phyloP scores from a whole-genome alignment of 2,113 vertebrate species.

The Calidris pygmaea region DNA sequence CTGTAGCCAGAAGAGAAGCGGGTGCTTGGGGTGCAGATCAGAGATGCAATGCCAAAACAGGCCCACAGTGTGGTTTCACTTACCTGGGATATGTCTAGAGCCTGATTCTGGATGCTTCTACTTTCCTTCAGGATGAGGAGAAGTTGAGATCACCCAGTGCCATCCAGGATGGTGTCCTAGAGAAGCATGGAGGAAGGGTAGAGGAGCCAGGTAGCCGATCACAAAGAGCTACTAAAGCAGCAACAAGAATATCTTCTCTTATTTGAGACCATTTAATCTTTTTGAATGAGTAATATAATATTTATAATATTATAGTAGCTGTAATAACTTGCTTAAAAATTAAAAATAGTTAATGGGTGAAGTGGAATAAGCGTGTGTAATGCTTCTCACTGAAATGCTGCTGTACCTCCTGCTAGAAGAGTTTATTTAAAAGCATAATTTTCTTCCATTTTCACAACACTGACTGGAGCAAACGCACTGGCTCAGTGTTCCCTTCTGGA shows the following conservation, averaged over 20 bases:
- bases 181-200: background rate
- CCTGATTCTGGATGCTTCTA: background rate
- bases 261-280: conserved; percentile 61
- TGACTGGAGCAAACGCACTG: background rate
- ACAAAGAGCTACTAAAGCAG: conserved; percentile 3
- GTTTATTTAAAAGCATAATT: background rate
- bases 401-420: background rate
- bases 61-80: background rate
- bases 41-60: background rate
- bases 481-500: background rate
- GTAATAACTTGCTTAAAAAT: conserved; percentile 71
- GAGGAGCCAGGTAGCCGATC: background rate
- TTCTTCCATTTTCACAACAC: background rate
- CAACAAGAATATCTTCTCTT: conserved; percentile 11
- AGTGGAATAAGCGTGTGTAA: conserved; percentile 18
- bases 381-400: conserved; percentile 36
- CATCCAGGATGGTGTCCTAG: background rate
- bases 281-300: conserved; percentile 58
- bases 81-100: background rate
- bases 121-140: background rate
- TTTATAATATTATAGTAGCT: conserved; percentile 67
- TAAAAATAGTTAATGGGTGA: conserved; percentile 59
- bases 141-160: background rate
- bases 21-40: fast-evolving
- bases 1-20: background rate